phyloP scores from a whole-genome alignment of 2,797 vertebrate species.

The Gadopsis bispinosus region DNA sequence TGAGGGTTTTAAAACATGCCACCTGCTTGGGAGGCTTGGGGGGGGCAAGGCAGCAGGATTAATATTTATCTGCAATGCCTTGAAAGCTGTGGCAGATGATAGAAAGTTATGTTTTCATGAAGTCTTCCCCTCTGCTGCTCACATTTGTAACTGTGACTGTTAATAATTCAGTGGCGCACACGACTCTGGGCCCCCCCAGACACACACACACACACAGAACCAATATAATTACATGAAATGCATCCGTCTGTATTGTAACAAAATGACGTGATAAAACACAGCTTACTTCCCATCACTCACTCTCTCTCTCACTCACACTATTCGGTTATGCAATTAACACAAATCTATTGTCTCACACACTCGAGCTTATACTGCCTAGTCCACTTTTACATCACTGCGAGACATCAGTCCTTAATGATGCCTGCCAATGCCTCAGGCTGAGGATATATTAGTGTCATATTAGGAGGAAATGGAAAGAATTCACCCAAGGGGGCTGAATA shows the following conservation, averaged over 20 bases:
- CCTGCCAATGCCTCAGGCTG: constrained; percentile 55
- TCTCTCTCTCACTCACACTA: not conserved
- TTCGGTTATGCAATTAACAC: constrained; percentile 2
- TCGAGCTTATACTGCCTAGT: not conserved
- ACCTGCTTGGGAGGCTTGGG: constrained; percentile 45
- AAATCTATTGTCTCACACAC: constrained; percentile 9
- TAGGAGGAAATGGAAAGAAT: constrained; percentile 66
- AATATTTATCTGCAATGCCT: constrained; percentile 50
- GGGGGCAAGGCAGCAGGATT: constrained; percentile 35
- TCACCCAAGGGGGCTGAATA: constrained; percentile 29
- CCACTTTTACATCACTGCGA: constrained; percentile 31
- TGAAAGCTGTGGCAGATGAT: constrained; percentile 41
- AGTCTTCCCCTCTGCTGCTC: constrained; percentile 33
- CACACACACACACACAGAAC: constrained; percentile 22
- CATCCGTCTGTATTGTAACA: not conserved
- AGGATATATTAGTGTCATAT: constrained; percentile 69
- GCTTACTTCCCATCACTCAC: not conserved
- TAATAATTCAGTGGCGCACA: constrained; percentile 43
- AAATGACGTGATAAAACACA: constrained; percentile 11
- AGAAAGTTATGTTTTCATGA: constrained; percentile 52
- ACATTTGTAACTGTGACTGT: constrained; percentile 21
- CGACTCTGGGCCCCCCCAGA: not conserved
- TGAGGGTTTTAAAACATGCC: constrained; percentile 51
- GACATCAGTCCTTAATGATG: constrained; percentile 49
- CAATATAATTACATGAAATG: constrained; percentile 17